These are phyloP conservation scores for Eudasyphora cyanicolor DNA, from an alignment of 2,888 invertebrate species.

Conservation along the genomic window DNA sequence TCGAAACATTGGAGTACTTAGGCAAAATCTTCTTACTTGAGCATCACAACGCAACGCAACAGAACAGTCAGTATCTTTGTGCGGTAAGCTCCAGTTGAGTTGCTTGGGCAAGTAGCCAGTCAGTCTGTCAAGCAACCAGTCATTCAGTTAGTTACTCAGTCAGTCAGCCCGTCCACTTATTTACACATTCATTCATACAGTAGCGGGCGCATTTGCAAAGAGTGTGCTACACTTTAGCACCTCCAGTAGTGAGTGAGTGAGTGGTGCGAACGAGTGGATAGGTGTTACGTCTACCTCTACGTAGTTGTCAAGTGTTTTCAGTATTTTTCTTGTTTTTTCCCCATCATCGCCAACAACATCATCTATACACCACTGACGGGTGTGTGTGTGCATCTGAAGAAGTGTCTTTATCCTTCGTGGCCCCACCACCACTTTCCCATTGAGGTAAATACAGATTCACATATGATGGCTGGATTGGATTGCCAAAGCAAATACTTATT, in stretches of 20 bases:
- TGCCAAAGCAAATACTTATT: constrained; percentile 50
- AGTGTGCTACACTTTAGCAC: constrained; percentile 1
- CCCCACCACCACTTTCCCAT: too few relatives aligned
- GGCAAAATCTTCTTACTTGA: constrained; percentile 8
- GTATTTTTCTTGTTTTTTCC: not conserved
- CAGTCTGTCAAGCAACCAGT: not conserved
- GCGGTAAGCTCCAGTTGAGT: not conserved
- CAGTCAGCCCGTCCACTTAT: not conserved
- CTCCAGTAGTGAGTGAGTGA: not conserved
- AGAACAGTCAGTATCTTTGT: not conserved
- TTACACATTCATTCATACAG: not conserved
- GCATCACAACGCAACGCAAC: too few relatives aligned
- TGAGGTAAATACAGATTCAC: constrained; percentile 16
- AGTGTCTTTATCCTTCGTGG: too few relatives aligned
- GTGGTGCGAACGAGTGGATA: not conserved
- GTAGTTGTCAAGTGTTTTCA: constrained; percentile 13
- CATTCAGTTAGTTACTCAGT: not conserved
- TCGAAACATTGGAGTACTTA: constrained; percentile 4
- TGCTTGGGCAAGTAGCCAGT: not conserved
- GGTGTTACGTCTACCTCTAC: not conserved
- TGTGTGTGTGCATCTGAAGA: not conserved
- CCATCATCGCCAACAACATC: not conserved
- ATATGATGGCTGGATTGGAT: constrained; percentile 43
- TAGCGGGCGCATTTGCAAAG: too few relatives aligned
- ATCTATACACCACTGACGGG: not conserved